Evolutionary conservation across 2,797 vertebrate species (phyloP), one percentile per base, ranked within the genome.

Genomic region (Phyllotis vaccarum): DNA sequence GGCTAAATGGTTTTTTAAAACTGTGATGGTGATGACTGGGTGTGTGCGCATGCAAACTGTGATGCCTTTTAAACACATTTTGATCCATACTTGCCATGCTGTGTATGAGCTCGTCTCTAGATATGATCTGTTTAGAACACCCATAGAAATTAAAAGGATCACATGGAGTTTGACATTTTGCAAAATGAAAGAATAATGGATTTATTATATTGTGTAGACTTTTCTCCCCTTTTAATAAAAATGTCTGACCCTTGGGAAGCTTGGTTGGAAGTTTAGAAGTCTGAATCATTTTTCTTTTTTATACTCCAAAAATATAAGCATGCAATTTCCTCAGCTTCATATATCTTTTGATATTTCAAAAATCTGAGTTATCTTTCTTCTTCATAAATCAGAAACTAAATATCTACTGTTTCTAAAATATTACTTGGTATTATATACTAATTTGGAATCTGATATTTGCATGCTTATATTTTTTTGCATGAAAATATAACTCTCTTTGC

Each of bases 81-180:
- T 97, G 98, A 98, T 96, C 96, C 97, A 95, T 93, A 98, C 94
- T 96, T 97, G 87, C 97, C 97, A 93, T 79, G 96, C 95, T 97
- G 97, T 95, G 80, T 96, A 94, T 97, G 97, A 98, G 92, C 95
- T 98, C 85, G 96, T 98, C 96, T 96, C 97, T 95, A 98, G 98
- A 98, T 97, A 97, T 98, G 97, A 98, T 97, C 76, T 79, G 0
- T 97, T 98, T 98, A 97, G 98, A 98, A 98, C 98, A 98, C 98
- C 98, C 98, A 98, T 98, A 98, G 98, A 98, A 98, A 98, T 98
- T 98, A 98, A 98, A 98, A 98, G 98, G 98, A 98, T 98, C 98
- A 96, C 98, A 97, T 98, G 98, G 98, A 97, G 98, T 97, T 98
- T 98, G 98, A 98, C 98, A 98, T 99, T 99, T 99, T 98, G 96